phyloP scores from a whole-genome alignment of 1,140 invertebrate genomes.

The Lasaia peninsularis region DNA sequence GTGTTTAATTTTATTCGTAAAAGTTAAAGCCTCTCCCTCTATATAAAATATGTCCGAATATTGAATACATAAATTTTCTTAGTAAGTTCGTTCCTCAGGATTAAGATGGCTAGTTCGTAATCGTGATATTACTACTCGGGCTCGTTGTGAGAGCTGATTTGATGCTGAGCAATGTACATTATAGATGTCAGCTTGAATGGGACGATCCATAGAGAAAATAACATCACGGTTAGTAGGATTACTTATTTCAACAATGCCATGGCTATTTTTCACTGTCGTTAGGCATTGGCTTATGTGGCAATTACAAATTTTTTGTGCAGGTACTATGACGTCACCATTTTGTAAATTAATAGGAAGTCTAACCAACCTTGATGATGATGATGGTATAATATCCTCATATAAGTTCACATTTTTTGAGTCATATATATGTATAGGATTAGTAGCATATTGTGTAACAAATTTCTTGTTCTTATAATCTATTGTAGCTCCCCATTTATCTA shows the following conservation, averaged over 20 bases:
- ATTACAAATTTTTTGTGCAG: conserved; percentile 11
- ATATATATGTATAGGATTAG: conserved; percentile 19
- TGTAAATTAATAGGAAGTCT: conserved; percentile 22
- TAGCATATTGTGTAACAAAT: conserved; percentile 17
- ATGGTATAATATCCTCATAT: conserved; percentile 26
- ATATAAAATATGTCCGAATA: conserved; percentile 20
- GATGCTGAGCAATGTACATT: conserved; percentile 3
- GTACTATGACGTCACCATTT: conserved; percentile 17
- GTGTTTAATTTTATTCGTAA: conserved; percentile 21
- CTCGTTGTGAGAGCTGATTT: not conserved
- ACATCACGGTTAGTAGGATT: conserved; percentile 12
- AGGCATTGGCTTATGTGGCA: too few species aligned
- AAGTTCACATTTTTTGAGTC: conserved; percentile 19
- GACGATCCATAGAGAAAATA: conserved; percentile 25
- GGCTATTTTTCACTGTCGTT: too few species aligned
- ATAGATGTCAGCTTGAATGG: conserved; percentile 21
- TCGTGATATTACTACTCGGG: conserved; percentile 17
- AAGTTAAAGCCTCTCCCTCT: conserved; percentile 17
- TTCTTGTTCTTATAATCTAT: conserved; percentile 24
- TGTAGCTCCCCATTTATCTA: conserved; percentile 13
- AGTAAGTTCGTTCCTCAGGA: conserved; percentile 21
- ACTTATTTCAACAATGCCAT: too few species aligned
- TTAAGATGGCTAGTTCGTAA: conserved; percentile 22
- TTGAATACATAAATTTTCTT: conserved; percentile 16
- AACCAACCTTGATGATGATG: conserved; percentile 23